A percentile compares a stretch with the other conserved stretches of the same genome.
phyloP scores from a whole-genome alignment of 2,888 invertebrate species.

The Zygaena filipendulae region DNA sequence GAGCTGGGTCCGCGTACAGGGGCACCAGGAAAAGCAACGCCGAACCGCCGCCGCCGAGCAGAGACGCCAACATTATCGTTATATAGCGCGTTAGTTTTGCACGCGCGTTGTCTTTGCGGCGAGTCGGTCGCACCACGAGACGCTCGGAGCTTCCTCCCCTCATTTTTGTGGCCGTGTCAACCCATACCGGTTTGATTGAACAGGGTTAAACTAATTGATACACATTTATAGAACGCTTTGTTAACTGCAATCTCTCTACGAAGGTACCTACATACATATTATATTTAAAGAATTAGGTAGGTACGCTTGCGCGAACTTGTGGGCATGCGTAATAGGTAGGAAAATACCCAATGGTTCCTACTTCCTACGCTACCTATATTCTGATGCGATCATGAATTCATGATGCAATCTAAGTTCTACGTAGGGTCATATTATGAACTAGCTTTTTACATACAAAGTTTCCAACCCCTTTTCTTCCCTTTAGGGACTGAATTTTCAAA shows the following conservation, averaged over 20 bases:
- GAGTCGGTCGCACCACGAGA: conserved; percentile 45
- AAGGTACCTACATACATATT: no score
- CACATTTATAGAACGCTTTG: background rate
- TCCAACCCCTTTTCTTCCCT: no score
- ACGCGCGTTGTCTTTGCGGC: conserved; percentile 47
- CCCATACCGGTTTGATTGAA: conserved; percentile 48
- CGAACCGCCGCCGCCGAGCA: conserved; percentile 54
- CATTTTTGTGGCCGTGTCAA: conserved; percentile 57
- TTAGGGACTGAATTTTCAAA: no score
- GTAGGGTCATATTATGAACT: no score
- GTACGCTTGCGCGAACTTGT: no score
- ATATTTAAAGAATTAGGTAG: conserved; percentile 2
- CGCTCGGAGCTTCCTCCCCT: conserved; percentile 60
- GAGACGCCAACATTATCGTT: conserved; percentile 49
- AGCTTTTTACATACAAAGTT: no score
- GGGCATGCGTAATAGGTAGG: no score
- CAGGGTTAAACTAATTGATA: background rate
- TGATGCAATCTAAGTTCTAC: no score
- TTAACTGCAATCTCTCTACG: no score
- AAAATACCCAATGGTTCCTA: no score
- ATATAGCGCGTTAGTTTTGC: conserved; percentile 54
- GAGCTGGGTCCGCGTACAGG: conserved; percentile 59
- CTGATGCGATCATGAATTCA: no score
- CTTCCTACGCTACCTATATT: no score
- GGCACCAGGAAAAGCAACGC: conserved; percentile 61